These are phyloP conservation scores for Drosophila suzukii DNA, from an alignment of 1,140 invertebrate species.

Conservation along the genomic window DNA sequence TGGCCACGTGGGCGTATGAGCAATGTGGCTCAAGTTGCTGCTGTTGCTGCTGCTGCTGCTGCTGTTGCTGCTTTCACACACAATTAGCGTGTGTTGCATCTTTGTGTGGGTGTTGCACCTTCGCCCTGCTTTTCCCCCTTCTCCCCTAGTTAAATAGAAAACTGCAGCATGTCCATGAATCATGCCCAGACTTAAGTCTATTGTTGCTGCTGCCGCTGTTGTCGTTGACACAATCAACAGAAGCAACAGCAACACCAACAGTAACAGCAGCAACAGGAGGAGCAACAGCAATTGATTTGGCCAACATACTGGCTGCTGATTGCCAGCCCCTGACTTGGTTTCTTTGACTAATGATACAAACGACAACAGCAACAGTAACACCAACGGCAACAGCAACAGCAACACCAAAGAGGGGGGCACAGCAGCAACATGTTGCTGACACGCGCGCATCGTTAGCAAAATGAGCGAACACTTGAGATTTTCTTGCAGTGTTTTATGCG, in stretches of 20 bases:
- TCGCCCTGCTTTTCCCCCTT: not conserved
- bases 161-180: constrained; percentile 72
- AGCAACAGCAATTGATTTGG: constrained; percentile 45
- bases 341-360: constrained; percentile 82
- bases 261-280: constrained; percentile 22
- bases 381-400: constrained; percentile 31
- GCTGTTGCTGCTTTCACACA: constrained; percentile 73
- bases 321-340: constrained; percentile 66
- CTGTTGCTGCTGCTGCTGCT: constrained; percentile 9
- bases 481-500: constrained; percentile 48
- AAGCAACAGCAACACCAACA: constrained; percentile 32
- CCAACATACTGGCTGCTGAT: constrained; percentile 68
- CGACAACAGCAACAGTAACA: constrained; percentile 45
- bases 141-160: constrained; percentile 42
- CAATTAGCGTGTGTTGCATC: constrained; percentile 75
- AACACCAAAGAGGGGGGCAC: constrained; percentile 19
- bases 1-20: constrained; percentile 73
- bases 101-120: constrained; percentile 66
- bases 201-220: constrained; percentile 61
- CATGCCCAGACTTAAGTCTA: constrained; percentile 70
- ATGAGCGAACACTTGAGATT: constrained; percentile 37
- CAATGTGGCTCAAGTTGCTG: constrained; percentile 53
- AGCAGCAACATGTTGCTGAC: constrained; percentile 66
- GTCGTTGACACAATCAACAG: constrained; percentile 63
- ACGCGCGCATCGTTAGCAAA: constrained; percentile 78